Conservation (phyloP, 2,888 invertebrate genomes). For the Orchesella flavescens region DNA sequence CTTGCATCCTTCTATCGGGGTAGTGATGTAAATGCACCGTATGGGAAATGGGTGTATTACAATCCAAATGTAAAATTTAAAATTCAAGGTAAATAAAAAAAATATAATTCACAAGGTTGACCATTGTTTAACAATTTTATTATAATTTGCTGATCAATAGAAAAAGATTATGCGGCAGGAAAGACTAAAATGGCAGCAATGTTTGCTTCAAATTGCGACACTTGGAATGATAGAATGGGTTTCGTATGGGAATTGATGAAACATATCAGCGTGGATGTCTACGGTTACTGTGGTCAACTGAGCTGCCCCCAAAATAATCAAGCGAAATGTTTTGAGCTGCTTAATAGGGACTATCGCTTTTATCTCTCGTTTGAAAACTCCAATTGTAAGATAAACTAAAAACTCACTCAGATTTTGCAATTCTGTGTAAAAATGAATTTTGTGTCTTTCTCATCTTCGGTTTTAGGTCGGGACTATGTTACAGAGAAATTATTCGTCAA, state of each 20-base stretch:
- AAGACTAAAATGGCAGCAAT: slow-evolving; percentile 66
- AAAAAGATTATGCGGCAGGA: slow-evolving; percentile 48
- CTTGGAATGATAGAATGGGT: slow-evolving; percentile 78
- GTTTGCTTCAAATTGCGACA: slow-evolving; percentile 64
- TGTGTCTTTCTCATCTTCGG: background rate
- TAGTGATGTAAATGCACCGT: slow-evolving; percentile 16
- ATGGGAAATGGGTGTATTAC: slow-evolving; percentile 59
- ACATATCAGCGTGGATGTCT: slow-evolving; percentile 91
- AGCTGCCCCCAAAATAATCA: slow-evolving; percentile 80
- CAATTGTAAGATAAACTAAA: slow-evolving; percentile 68
- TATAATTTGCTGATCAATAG: too few species aligned
- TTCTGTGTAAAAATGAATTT: background rate
- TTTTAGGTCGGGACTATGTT: slow-evolving; percentile 71
- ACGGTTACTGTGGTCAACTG: slow-evolving; percentile 89
- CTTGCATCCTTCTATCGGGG: slow-evolving; percentile 63
- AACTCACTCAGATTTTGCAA: background rate
- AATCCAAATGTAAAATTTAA: slow-evolving; percentile 15
- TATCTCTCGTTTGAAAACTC: slow-evolving; percentile 73
- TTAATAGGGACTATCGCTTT: slow-evolving; percentile 72
- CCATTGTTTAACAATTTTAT: slow-evolving; percentile 5
- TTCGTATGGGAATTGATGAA: slow-evolving; percentile 90
- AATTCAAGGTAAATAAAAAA: slow-evolving; percentile 25
- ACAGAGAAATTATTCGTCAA: slow-evolving; percentile 73
- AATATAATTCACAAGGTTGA: too few species aligned
- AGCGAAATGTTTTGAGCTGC: slow-evolving; percentile 49